Evolutionary conservation across 2,797 vertebrate species (phyloP), one percentile per base, ranked within the genome.

Genomic region (Syngnathus acus): DNA sequence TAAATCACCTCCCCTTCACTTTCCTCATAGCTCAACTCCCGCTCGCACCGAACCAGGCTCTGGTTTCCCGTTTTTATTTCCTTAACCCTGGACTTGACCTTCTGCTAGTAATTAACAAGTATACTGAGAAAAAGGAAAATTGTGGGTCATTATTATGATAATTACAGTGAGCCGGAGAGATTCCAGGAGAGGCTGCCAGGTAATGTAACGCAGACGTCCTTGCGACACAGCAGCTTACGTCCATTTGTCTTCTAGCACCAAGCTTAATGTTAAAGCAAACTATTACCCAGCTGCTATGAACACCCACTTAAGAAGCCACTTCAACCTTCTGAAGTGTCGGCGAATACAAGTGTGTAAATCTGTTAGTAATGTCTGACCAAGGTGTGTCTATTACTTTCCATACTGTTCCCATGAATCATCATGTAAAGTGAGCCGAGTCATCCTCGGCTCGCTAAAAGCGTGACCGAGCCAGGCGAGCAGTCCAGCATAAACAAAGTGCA

Each of bases 71-170:
- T 32, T 32, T 32, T 32, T 32, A 83, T 90, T 90, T 85, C 75
- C 75, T 86, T 90, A 92, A 90, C 87, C 86, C 68, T 48, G 62
- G 64, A 81, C 78, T 75, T 79, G 76, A 87, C 86, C 81, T 39
- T 57, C 64, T 58, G 71, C 72, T 66, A 39, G 48, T 87, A 86
- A 92, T 90, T 86, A 91, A 88, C 87, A 88, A 84, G 87, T 87
- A 85, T 68, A 85, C 82, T 79, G 82, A 60, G 48, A 81, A 87
- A 89, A 84, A 77, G 77, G 80, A 86, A 91, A 90, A 90, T 86
- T 87, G 85, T 62, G 8, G 80, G 81, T 89, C 83, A 87, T 89
- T 89, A 87, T 84, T 82, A 81, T 85, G 83, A 89, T 90, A 89
- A 91, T 89, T 87, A 88, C 42, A 61, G 77, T 9, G 54, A 69